A percentile compares a stretch with the other conserved stretches of the same genome.
phyloP scores from a whole-genome alignment of 92 coral and sea anemone genomes.

The Heliopora coerulea region DNA sequence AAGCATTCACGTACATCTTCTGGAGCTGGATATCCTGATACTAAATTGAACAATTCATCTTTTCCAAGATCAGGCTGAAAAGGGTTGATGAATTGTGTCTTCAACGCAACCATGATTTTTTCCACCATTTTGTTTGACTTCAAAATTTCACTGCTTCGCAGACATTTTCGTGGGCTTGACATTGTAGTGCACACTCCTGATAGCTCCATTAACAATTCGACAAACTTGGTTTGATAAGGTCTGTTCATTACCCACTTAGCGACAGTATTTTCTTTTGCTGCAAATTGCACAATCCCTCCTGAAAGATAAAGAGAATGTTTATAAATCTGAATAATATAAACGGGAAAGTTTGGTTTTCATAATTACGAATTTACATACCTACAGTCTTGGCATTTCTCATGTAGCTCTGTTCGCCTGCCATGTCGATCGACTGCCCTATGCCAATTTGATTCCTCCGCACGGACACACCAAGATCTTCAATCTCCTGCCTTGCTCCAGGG shows the following conservation, averaged over 20 bases:
- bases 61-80: not conserved
- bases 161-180: slow-evolving; percentile 16
- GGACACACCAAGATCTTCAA: slow-evolving; percentile 29
- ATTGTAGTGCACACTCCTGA: not conserved
- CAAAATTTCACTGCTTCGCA: slow-evolving; percentile 5
- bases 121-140: slow-evolving; percentile 6
- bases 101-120: not conserved
- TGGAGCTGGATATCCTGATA: slow-evolving; percentile 17
- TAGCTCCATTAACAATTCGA: slow-evolving; percentile 4
- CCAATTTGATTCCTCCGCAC: slow-evolving; percentile 6
- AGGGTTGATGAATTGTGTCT: slow-evolving; percentile 10
- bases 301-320: not conserved
- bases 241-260: slow-evolving; percentile 15
- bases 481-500: slow-evolving; percentile 31
- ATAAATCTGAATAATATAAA: too few relatives aligned
- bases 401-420: slow-evolving; percentile 26
- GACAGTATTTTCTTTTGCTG: slow-evolving; percentile 17
- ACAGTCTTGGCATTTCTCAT: slow-evolving; percentile 14
- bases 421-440: slow-evolving; percentile 20
- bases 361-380: slow-evolving; percentile 4
- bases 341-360: too few relatives aligned
- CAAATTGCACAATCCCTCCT: slow-evolving; percentile 6
- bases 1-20: slow-evolving; percentile 20
- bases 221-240: slow-evolving; percentile 20
- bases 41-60: slow-evolving; percentile 13